Base-by-base conservation (phyloP, 2,797 vertebrate species). In the Petrocephalus sullivani region DNA sequence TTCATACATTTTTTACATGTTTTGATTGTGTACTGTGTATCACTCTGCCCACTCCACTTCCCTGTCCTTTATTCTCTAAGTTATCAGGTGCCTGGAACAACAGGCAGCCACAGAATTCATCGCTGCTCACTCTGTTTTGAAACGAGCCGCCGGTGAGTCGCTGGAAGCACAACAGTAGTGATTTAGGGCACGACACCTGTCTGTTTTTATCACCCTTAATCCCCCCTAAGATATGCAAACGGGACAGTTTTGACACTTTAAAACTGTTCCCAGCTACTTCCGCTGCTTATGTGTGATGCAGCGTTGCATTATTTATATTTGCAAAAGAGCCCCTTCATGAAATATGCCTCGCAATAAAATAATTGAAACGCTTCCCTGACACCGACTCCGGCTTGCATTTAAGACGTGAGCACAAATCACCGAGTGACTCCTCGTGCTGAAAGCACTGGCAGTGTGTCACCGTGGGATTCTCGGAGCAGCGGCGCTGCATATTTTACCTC, bases 301-400 rank as follows among this genome's bases (percentile, higher is more conserved):
- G 19, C 51, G 9, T 37, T 85, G 88, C 57, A 85, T 88, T 85
- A 88, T 88, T 88, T 56, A 88, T 85, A 16, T 67, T 81, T 78
- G 71, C 71, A 78, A 58, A 81, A 60, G 10, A 3, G 51, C 9
- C 33, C 86, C 46, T 49, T 86, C 49, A 46, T 60, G 64, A 86
- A 89, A 49, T 60, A 81, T 51, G 84, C 53, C 53, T 33, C 49
- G 14, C 6, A 78, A 57, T 57, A 53, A 86, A 78, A 86, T 60
- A 67, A 86, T 81, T 51, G 16, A 89, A 58, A 67, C 16, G 78
- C 51, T 64, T 87, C 57, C 53, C 1, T 86, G 56, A 85, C 37
- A 23, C 56, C 2, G 21, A 16, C 49, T 51, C 23, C 10, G 28
- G 60, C 53, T 57, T 10, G 37, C 28, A 23, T 71, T 56, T 75